phyloP scores from a whole-genome alignment of 2,797 vertebrate genomes.

The Xenentodon cancila region DNA sequence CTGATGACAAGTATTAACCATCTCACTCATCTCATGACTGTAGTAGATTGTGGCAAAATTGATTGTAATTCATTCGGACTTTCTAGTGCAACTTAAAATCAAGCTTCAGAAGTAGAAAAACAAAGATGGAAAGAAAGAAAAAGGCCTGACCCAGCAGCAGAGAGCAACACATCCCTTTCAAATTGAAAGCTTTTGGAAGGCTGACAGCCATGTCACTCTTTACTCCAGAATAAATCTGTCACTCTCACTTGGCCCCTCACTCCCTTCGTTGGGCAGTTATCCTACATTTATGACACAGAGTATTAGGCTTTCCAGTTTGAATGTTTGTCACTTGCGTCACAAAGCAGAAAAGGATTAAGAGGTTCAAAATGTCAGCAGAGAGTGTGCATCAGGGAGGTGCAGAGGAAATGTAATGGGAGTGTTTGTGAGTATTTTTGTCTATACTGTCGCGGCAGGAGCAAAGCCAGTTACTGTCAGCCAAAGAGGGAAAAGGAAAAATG shows the following conservation, averaged over 20 bases:
- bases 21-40: background rate
- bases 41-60: background rate
- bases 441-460: slow-evolving; percentile 19
- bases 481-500: background rate
- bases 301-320: slow-evolving; percentile 62
- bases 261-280: slow-evolving; percentile 65
- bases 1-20: background rate
- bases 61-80: background rate
- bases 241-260: slow-evolving; percentile 32
- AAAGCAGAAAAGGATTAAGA: slow-evolving; percentile 65
- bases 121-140: too few relatives aligned
- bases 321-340: slow-evolving; percentile 68
- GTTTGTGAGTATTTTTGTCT: slow-evolving; percentile 45
- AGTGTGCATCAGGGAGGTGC: slow-evolving; percentile 27
- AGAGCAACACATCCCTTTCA: slow-evolving; percentile 17
- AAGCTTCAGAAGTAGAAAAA: slow-evolving; percentile 13
- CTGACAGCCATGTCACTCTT: slow-evolving; percentile 60
- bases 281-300: slow-evolving; percentile 56
- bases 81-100: slow-evolving; percentile 7
- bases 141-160: slow-evolving; percentile 18
- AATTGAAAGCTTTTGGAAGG: slow-evolving; percentile 59
- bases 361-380: slow-evolving; percentile 64
- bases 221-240: slow-evolving; percentile 65
- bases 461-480: slow-evolving; percentile 5
- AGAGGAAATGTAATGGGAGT: slow-evolving; percentile 26